phyloP scores from a whole-genome alignment of 2,888 invertebrate genomes.

The Danaus chrysippus region DNA sequence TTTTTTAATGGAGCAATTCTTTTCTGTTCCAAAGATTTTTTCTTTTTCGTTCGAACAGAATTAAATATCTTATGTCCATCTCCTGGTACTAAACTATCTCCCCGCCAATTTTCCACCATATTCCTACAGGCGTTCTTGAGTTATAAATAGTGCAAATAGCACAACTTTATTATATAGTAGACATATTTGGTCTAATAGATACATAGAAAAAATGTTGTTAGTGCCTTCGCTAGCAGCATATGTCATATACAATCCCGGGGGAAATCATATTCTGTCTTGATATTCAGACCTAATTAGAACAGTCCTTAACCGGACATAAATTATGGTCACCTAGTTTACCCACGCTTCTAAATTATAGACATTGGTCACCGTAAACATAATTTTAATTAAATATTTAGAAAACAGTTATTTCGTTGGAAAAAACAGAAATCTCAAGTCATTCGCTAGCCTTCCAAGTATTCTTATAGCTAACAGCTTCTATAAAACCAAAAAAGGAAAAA shows the following conservation, averaged over 20 bases:
- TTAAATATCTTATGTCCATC: too few species aligned
- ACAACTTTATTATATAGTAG: too few species aligned
- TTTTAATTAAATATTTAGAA: neutral
- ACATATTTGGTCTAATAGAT: too few species aligned
- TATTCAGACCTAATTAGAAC: constrained; percentile 35
- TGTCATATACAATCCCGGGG: constrained; percentile 28
- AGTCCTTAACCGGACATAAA: constrained; percentile 27
- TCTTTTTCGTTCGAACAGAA: too few species aligned
- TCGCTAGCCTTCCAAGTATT: constrained; percentile 16
- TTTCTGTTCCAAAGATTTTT: too few species aligned
- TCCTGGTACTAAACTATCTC: too few species aligned
- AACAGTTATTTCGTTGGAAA: neutral
- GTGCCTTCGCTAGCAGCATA: neutral
- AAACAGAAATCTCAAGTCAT: neutral
- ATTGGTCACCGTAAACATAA: neutral
- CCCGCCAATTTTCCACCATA: too few species aligned
- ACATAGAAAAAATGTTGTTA: too few species aligned
- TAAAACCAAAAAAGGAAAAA: constrained; percentile 31
- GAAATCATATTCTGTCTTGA: constrained; percentile 37
- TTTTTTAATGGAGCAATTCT: too few species aligned
- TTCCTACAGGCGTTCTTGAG: too few species aligned
- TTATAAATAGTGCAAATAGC: too few species aligned
- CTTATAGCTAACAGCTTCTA: constrained; percentile 22
- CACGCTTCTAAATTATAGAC: neutral
- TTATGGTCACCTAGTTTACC: constrained; percentile 13